Conservation (phyloP, 2,888 invertebrate species). For the Protophormia terraenovae region DNA sequence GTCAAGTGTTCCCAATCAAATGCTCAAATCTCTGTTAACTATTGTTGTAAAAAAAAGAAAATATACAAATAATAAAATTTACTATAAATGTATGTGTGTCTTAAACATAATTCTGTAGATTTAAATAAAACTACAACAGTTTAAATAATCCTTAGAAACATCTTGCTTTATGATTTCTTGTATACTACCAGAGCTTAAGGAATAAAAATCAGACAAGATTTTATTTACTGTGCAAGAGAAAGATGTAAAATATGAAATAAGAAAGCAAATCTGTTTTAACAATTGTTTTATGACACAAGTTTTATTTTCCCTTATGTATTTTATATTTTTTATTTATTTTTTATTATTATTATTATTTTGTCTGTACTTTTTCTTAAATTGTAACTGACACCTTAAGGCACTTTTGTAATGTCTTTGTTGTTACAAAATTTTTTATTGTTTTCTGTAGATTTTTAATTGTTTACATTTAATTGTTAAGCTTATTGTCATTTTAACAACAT, state of each 20-base stretch:
- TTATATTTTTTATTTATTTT: slow-evolving; percentile 2
- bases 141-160: slow-evolving; percentile 25
- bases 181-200: neutral
- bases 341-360: neutral
- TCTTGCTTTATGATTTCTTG: neutral
- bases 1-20: slow-evolving; percentile 33
- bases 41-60: neutral
- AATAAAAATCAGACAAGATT: slow-evolving; percentile 11
- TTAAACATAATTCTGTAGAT: neutral
- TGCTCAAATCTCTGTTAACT: slow-evolving; percentile 22
- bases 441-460: slow-evolving; percentile 40
- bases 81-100: neutral
- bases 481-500: slow-evolving; percentile 11
- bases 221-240: neutral
- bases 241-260: neutral
- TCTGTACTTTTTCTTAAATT: slow-evolving; percentile 23
- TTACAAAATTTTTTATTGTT: slow-evolving; percentile 11
- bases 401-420: slow-evolving; percentile 10
- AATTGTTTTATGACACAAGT: slow-evolving; percentile 55
- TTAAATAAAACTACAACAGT: neutral
- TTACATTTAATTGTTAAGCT: slow-evolving; percentile 42
- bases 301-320: slow-evolving; percentile 48
- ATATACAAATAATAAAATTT: neutral
- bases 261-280: slow-evolving; percentile 31
- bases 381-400: slow-evolving; percentile 60